Percentiles rank a stretch among this genome's conserved stretches.
Conservation (phyloP, 2,113 vertebrate genomes). For the Phyllostomus discolor region DNA sequence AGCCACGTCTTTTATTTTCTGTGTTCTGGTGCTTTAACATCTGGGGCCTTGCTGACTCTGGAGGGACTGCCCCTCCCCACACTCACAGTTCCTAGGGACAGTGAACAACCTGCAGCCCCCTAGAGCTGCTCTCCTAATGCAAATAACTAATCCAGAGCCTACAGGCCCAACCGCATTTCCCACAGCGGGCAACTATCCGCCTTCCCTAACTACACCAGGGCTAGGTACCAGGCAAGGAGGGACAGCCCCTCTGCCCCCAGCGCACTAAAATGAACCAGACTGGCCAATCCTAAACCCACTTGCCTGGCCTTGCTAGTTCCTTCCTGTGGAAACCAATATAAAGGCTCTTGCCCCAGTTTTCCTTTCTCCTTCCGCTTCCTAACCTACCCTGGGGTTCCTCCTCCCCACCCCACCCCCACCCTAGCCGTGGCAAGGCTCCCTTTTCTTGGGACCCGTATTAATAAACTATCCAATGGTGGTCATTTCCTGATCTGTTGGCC, state of each 20-base stretch:
- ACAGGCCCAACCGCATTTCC: not conserved
- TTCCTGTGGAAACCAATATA: not conserved
- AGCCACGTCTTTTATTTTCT: not conserved
- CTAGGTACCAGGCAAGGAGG: not conserved
- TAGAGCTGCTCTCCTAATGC: not conserved
- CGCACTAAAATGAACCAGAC: not conserved
- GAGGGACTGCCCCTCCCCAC: not conserved
- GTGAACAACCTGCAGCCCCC: not conserved
- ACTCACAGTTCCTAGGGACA: not conserved
- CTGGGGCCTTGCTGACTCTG: not conserved
- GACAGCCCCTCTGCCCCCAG: not conserved
- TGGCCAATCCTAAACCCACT: not conserved
- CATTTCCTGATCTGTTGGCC: not conserved
- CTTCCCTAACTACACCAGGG: too few species aligned
- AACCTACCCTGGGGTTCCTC: accelerated
- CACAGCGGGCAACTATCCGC: not conserved
- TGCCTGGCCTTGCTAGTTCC: not conserved
- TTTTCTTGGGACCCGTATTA: not conserved
- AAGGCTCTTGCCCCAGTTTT: not conserved
- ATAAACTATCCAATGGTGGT: not conserved
- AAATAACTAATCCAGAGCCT: not conserved
- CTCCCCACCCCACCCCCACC: not conserved
- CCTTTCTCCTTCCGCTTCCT: not conserved
- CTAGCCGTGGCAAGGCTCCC: not conserved
- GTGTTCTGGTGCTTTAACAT: not conserved